Evolutionary conservation across 2,888 invertebrate species (phyloP).

Genomic region (Parnassius glacialis): DNA sequence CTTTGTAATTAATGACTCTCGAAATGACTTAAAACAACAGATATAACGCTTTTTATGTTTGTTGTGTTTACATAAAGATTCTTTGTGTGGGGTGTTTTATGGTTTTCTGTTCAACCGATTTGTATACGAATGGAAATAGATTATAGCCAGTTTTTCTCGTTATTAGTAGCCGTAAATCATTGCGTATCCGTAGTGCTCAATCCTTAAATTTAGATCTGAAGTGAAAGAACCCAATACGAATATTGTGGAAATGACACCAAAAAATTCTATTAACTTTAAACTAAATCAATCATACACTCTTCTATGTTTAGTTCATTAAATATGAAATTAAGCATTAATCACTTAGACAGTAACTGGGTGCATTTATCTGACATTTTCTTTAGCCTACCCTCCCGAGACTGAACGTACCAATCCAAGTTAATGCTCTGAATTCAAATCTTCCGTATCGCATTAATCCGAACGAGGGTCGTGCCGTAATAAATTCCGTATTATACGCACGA

Average conservation of each 20-base stretch:
- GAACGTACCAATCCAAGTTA: conserved; percentile 75
- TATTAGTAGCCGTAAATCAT: conserved; percentile 79
- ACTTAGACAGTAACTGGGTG: conserved; percentile 39
- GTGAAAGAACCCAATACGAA: conserved; percentile 44
- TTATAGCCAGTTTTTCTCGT: conserved; percentile 79
- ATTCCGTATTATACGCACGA: conserved; percentile 81
- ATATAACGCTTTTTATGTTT: conserved; percentile 75
- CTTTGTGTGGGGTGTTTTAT: conserved; percentile 80
- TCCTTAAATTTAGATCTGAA: conserved; percentile 70
- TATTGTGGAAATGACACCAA: background rate
- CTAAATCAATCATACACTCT: background rate
- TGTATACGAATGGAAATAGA: conserved; percentile 79
- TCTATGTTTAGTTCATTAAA: conserved; percentile 27
- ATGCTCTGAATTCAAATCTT: conserved; percentile 79
- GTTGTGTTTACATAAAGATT: conserved; percentile 79
- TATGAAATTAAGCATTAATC: conserved; percentile 45
- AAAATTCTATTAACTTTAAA: background rate
- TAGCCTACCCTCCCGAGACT: conserved; percentile 40
- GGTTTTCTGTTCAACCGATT: conserved; percentile 80
- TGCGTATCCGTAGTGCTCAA: conserved; percentile 66
- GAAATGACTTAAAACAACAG: conserved; percentile 79
- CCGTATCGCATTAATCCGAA: conserved; percentile 79
- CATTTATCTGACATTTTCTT: conserved; percentile 33
- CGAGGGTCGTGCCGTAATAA: conserved; percentile 77
- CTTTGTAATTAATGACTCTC: conserved; percentile 69